phyloP scores from a whole-genome alignment of 1,140 invertebrate species.

The Odontomachus brunneus region DNA sequence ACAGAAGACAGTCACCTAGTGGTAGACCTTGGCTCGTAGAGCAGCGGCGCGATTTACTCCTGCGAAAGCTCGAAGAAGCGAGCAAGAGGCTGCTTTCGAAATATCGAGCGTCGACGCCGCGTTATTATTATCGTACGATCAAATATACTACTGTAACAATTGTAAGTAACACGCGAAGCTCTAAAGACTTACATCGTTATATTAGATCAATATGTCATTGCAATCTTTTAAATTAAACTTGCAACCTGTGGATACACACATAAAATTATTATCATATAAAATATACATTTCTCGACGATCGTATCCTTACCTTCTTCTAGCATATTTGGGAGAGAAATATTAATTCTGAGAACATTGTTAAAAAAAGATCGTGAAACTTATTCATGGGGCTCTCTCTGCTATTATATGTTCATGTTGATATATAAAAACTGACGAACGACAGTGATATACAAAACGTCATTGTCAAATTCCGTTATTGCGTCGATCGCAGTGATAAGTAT shows the following conservation, averaged over 20 bases:
- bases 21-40: constrained; percentile 60
- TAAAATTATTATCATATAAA: too few species aligned
- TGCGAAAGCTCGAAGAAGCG: constrained; percentile 62
- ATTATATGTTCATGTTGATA: constrained; percentile 7
- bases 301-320: too few species aligned
- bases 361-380: too few species aligned
- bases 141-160: not conserved
- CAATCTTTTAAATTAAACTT: too few species aligned
- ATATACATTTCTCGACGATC: too few species aligned
- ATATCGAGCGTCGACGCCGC: constrained; percentile 48
- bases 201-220: too few species aligned
- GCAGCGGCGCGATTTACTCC: constrained; percentile 49
- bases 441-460: constrained; percentile 3
- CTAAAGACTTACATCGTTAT: too few species aligned
- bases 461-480: not conserved
- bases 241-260: too few species aligned
- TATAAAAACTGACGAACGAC: not conserved
- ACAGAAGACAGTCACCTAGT: constrained; percentile 69
- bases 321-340: too few species aligned
- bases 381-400: too few species aligned
- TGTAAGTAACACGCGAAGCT: too few species aligned
- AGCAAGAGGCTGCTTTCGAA: constrained; percentile 52
- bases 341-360: too few species aligned
- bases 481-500: not conserved
- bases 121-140: not conserved